These are phyloP conservation scores for Lysiphlebus fabarum DNA, from an alignment of 1,140 invertebrate genomes.

Conservation along the genomic window DNA sequence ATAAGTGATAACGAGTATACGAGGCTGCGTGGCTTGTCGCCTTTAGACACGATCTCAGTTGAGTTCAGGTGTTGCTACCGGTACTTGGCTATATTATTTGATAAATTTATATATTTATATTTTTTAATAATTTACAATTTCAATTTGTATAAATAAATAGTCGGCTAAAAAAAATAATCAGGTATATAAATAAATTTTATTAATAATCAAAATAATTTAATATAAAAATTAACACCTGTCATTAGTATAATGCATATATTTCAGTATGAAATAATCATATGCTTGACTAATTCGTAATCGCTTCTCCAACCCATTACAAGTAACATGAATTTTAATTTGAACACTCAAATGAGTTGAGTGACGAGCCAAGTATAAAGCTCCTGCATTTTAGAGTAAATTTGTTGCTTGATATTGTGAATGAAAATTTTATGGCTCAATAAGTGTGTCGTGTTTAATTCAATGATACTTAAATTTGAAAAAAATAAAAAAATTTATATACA, in stretches of 20 bases:
- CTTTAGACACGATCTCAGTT: constrained; percentile 8
- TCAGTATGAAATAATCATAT: too few species aligned
- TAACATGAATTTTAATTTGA: constrained; percentile 38
- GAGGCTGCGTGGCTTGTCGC: neutral
- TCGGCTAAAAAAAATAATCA: neutral
- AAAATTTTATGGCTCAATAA: neutral
- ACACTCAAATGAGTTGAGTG: constrained; percentile 34
- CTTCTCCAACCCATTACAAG: constrained; percentile 20
- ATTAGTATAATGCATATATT: too few species aligned
- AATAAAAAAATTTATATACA: neutral
- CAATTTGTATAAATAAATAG: neutral
- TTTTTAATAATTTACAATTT: neutral
- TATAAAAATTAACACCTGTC: too few species aligned
- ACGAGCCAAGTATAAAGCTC: constrained; percentile 18
- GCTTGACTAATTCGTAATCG: constrained; percentile 22
- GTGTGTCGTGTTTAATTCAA: too few species aligned
- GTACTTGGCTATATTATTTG: neutral
- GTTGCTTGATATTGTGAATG: constrained; percentile 7
- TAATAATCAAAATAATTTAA: too few species aligned
- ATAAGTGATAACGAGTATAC: constrained; percentile 14
- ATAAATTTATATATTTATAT: neutral
- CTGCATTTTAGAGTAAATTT: constrained; percentile 7
- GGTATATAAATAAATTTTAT: too few species aligned
- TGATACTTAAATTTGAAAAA: constrained; percentile 10
- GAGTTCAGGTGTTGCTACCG: constrained; percentile 14